Evolutionary conservation across 2,113 vertebrate species (phyloP).

Genomic region (Rhinolophus sinicus): DNA sequence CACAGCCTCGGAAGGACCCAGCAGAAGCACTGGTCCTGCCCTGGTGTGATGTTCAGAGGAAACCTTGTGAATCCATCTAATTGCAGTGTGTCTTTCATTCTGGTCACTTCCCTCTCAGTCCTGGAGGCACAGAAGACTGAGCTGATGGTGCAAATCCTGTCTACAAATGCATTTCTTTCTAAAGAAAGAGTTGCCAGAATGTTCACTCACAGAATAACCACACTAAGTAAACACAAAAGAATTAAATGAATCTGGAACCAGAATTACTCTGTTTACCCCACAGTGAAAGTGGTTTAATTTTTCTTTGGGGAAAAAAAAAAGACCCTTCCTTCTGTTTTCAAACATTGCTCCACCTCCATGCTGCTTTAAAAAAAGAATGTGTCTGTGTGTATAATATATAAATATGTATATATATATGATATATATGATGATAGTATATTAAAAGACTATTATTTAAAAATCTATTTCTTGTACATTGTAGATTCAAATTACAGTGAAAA

Average conservation of each 20-base stretch:
- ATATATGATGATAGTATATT: not conserved
- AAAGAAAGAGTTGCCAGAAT: not conserved
- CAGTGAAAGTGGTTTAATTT: not conserved
- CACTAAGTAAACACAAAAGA: not conserved
- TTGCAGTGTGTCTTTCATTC: not conserved
- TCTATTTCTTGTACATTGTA: not conserved
- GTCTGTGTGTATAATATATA: not conserved
- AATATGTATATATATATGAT: not conserved
- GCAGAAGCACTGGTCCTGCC: not conserved
- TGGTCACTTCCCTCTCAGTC: not conserved
- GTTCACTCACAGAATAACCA: not conserved
- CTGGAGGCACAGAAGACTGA: not conserved
- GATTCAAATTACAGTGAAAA: not conserved
- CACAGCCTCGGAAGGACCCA: too few relatives aligned
- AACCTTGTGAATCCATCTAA: not conserved
- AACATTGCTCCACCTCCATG: not conserved
- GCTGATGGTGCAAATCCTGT: not conserved
- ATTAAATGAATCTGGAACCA: not conserved
- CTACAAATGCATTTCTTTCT: not conserved
- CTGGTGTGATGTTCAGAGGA: not conserved
- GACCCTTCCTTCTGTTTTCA: not conserved
- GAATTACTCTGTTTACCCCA: not conserved
- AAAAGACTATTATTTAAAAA: not conserved
- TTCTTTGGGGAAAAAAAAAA: not conserved
- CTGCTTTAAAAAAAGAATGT: not conserved